phyloP scores from a whole-genome alignment of 2,113 vertebrate genomes.

The Anser cygnoides region DNA sequence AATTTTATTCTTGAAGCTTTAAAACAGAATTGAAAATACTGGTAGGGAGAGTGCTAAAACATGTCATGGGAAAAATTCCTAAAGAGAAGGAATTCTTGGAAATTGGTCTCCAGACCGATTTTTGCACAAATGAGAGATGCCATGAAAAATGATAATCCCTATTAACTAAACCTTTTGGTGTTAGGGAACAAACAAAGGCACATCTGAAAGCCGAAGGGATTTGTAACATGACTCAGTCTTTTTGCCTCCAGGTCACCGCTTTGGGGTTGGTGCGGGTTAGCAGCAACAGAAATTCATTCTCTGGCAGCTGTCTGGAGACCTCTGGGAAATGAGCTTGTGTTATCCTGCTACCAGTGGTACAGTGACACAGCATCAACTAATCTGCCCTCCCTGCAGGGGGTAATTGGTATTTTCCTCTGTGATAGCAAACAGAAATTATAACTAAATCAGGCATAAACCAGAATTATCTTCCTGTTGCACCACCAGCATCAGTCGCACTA shows the following conservation, averaged over 20 bases:
- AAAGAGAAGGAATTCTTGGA: neutral
- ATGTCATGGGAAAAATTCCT: neutral
- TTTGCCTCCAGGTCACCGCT: constrained; percentile 14
- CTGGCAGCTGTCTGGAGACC: constrained; percentile 19
- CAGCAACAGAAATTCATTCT: constrained; percentile 28
- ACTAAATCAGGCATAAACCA: neutral
- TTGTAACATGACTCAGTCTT: constrained; percentile 16
- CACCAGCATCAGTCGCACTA: neutral
- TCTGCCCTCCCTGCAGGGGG: neutral
- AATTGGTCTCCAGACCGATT: neutral
- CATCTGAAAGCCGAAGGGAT: constrained; percentile 32
- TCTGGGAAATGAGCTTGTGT: constrained; percentile 42
- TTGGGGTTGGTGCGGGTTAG: neutral
- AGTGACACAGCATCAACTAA: constrained; percentile 11
- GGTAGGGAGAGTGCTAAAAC: neutral
- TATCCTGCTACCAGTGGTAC: neutral
- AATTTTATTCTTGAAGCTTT: neutral
- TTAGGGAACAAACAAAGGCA: constrained; percentile 2
- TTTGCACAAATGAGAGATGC: neutral
- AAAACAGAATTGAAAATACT: neutral
- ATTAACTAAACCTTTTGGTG: constrained; percentile 29
- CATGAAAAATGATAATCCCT: constrained; percentile 2
- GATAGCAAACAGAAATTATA: neutral
- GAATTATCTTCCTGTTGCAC: neutral
- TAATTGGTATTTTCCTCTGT: constrained; percentile 9